phyloP scores from a whole-genome alignment of 2,113 vertebrate genomes.

The Leiothrix lutea region DNA sequence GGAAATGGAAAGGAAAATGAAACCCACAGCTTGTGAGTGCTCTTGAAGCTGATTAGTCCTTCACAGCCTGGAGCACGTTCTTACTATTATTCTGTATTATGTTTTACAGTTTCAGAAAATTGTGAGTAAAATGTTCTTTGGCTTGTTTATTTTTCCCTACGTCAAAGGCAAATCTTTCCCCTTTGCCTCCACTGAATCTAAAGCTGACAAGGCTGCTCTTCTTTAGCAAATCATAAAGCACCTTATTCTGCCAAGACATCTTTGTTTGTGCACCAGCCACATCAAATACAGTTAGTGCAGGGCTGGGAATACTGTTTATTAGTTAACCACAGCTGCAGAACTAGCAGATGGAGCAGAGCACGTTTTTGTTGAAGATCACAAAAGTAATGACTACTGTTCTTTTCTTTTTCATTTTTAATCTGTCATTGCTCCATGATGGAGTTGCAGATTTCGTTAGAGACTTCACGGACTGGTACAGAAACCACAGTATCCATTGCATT shows the following conservation, averaged over 20 bases:
- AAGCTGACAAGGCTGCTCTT: not conserved
- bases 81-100: not conserved
- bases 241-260: constrained; percentile 44
- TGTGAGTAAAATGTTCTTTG: not conserved
- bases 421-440: not conserved
- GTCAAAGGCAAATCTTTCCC: not conserved
- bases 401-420: constrained; percentile 23
- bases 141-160: constrained; percentile 7
- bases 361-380: constrained; percentile 7
- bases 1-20: not conserved
- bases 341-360: constrained; percentile 15
- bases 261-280: constrained; percentile 36
- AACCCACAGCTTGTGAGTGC: not conserved
- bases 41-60: not conserved
- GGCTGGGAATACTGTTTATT: constrained; percentile 52
- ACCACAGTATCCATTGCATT: not conserved
- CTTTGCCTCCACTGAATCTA: not conserved
- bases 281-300: not conserved
- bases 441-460: not conserved
- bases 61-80: not conserved
- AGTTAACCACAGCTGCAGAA: constrained; percentile 63
- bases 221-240: not conserved
- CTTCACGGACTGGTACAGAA: not conserved
- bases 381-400: not conserved
- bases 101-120: not conserved